phyloP scores from a whole-genome alignment of 2,113 vertebrate species.

The Oreochromis tanganicae region DNA sequence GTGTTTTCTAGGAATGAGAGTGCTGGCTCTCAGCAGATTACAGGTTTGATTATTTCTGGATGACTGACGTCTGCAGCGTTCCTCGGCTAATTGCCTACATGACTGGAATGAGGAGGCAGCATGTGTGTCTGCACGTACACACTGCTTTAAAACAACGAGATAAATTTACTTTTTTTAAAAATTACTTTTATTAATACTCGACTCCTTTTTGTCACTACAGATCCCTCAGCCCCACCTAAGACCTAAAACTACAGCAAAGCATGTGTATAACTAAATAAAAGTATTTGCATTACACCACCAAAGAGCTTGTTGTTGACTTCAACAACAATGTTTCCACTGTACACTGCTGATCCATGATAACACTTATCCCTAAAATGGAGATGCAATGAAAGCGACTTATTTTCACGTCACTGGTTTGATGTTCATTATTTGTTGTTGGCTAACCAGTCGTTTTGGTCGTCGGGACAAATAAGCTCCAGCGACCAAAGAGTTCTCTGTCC shows the following conservation, averaged over 20 bases:
- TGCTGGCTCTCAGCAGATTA: not conserved
- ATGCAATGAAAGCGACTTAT: not conserved
- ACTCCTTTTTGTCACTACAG: not conserved
- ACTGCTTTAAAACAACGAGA: not conserved
- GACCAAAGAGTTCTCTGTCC: not conserved
- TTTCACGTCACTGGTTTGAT: not conserved
- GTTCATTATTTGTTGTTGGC: slow-evolving; percentile 3
- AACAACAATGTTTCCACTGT: not conserved
- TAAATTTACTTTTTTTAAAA: not conserved
- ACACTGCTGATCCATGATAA: not conserved
- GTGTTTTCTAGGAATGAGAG: not conserved
- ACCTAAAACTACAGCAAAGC: not conserved
- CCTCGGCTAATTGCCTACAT: slow-evolving; percentile 49
- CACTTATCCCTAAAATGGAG: not conserved
- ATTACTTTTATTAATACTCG: not conserved
- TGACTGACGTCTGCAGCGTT: slow-evolving; percentile 35
- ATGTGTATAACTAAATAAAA: not conserved
- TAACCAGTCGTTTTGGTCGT: not conserved
- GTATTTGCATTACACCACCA: not conserved
- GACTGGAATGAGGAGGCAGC: slow-evolving; percentile 24
- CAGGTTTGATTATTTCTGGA: slow-evolving; percentile 42
- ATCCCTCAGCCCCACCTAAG: not conserved
- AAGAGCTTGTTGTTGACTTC: not conserved
- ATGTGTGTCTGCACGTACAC: not conserved
- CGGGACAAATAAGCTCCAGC: slow-evolving; percentile 1